These are phyloP conservation scores for Drosophila lini DNA, from an alignment of 1,140 invertebrate genomes.

Conservation along the genomic window DNA sequence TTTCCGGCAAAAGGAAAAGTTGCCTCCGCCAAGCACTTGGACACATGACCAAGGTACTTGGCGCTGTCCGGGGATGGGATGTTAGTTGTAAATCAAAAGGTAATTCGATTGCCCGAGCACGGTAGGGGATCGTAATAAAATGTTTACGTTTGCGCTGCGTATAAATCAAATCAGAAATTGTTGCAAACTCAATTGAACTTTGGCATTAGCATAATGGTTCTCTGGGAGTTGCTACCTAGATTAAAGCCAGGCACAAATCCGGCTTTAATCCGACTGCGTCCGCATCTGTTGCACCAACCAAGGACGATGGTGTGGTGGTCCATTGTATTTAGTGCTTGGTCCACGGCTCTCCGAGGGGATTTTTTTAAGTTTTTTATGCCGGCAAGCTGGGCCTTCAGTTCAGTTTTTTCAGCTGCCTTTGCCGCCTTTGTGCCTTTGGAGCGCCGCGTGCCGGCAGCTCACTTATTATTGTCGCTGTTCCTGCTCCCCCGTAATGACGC, in stretches of 20 bases:
- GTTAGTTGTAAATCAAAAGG: conserved; percentile 53
- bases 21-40: conserved; percentile 21
- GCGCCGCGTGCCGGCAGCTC: conserved; percentile 35
- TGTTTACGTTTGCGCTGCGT: conserved; percentile 28
- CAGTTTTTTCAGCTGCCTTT: conserved; percentile 44
- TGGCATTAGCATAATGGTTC: conserved; percentile 32
- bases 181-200: conserved; percentile 46
- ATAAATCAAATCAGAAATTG: conserved; percentile 45
- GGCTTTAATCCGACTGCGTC: conserved; percentile 50
- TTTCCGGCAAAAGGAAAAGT: conserved; percentile 35
- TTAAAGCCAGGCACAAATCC: conserved; percentile 10
- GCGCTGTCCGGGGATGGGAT: conserved; percentile 7
- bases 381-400: conserved; percentile 29
- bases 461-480: conserved; percentile 60
- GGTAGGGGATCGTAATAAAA: conserved; percentile 39
- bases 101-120: conserved; percentile 29
- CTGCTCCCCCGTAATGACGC: conserved; percentile 56
- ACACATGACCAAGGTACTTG: conserved; percentile 28
- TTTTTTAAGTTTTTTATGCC: conserved; percentile 41
- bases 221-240: not conserved
- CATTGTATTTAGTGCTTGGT: conserved; percentile 76
- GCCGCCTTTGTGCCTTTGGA: conserved; percentile 66
- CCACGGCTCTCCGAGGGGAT: conserved; percentile 49
- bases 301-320: conserved; percentile 41
- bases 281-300: conserved; percentile 65